phyloP scores from a whole-genome alignment of 64 coral and sea anemone species.

The Dendronephthya gigantea region DNA sequence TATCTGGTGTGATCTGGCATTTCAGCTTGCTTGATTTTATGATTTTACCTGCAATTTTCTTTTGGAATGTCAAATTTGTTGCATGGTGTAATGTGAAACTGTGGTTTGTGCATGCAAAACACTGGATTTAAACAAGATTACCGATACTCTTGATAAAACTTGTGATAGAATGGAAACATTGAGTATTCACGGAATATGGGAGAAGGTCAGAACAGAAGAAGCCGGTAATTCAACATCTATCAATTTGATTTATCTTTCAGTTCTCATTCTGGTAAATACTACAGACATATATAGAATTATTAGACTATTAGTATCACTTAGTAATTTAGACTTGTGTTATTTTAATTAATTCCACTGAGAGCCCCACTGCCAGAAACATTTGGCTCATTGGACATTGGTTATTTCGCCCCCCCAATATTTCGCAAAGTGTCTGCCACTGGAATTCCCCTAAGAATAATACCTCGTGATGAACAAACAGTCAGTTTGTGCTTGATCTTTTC shows the following conservation, averaged over 20 bases:
- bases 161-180: not conserved
- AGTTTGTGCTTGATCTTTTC: too few relatives aligned
- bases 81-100: constrained; percentile 9
- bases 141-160: constrained; percentile 19
- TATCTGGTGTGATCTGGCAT: constrained; percentile 16
- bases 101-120: constrained; percentile 19
- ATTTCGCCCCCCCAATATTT: not conserved
- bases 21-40: constrained; percentile 11
- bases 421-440: not conserved
- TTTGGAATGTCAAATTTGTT: constrained; percentile 11
- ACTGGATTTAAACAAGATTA: constrained; percentile 2
- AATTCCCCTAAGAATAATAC: too few relatives aligned
- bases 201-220: constrained; percentile 16
- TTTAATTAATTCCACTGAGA: not conserved
- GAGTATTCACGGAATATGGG: not conserved
- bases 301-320: not conserved
- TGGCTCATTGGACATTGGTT: not conserved
- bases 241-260: not conserved
- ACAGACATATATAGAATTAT: not conserved
- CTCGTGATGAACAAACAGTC: too few relatives aligned
- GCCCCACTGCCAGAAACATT: not conserved
- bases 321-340: not conserved
- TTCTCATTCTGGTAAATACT: constrained; percentile 9
- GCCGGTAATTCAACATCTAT: constrained; percentile 18
- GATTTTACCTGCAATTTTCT: constrained; percentile 11